Base-by-base conservation (phyloP, 2,888 invertebrate species). In the Tetropium fuscum region DNA sequence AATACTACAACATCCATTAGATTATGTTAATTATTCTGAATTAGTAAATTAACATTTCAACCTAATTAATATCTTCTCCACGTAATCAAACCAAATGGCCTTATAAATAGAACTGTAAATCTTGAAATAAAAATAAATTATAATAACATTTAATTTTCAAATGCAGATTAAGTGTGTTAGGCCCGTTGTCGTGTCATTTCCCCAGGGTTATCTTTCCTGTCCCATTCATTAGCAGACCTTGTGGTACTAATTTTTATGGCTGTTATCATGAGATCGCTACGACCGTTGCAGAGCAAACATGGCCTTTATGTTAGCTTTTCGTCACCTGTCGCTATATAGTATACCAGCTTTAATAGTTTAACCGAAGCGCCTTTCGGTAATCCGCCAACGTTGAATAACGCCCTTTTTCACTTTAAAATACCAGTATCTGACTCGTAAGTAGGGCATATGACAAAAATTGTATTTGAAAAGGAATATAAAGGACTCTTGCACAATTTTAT, bases 251-350 rank as follows among this genome's bases (percentile, higher is more conserved):
- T 67, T 67, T 67, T 65, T 64, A 67, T 63, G 62, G 48, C 11
- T 36, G 53, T 58, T 67, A 67, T 67, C 67, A 27, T 27, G 8
- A 20, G 61, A 65, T 68, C 65, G 49, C 27, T 43, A 55, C 59
- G 60, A 60, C 63, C 68, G 68, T 70, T 69, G 64, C 60, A 61
- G 61, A 63, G 66, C 63, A 69, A 70, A 69, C 68, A 70, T 60
- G 48, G 63, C 49, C 55, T 64, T 66, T 70, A 66, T 69, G 63
- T 62, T 58, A 57, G 62, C 66, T 58, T 69, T 64, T 69, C 65
- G 64, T 70, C 69, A 70, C 70, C 70, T 70, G 70, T 66, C 69
- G 60, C 38, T 38, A 20, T n/a, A n/a, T n/a, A n/a, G 40, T 51
- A 38, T 25, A 38, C 38, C 38, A 38, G 18, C 47, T 7, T 34